Evolutionary conservation across 1,140 invertebrate species (phyloP).

Genomic region (Condylostylus longicornis): DNA sequence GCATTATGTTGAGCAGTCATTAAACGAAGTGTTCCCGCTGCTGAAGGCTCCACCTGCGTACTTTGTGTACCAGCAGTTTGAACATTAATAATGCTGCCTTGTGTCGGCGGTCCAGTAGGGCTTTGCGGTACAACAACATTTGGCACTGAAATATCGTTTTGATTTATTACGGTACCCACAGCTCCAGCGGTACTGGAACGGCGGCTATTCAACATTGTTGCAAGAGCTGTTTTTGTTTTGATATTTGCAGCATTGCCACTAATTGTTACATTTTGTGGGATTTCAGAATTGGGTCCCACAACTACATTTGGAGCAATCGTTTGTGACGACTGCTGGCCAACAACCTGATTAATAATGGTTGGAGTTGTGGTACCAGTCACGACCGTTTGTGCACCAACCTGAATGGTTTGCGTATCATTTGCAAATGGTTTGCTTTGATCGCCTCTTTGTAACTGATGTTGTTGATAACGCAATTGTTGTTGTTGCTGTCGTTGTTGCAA

Average conservation of each 20-base stretch:
- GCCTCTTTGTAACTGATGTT: constrained; percentile 38
- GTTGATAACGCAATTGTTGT: constrained; percentile 37
- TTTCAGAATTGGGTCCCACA: constrained; percentile 18
- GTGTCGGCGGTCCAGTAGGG: constrained; percentile 26
- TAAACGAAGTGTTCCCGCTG: constrained; percentile 53
- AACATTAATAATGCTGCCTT: constrained; percentile 19
- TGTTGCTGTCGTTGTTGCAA: constrained; percentile 26
- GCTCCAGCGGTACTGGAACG: constrained; percentile 26
- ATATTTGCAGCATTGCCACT: constrained; percentile 36
- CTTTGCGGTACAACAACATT: constrained; percentile 33
- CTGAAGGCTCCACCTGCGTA: constrained; percentile 42
- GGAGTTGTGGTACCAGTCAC: constrained; percentile 11
- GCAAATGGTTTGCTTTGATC: constrained; percentile 32
- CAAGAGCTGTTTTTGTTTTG: constrained; percentile 88
- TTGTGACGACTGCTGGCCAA: constrained; percentile 13
- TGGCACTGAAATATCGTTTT: constrained; percentile 14
- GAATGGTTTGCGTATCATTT: constrained; percentile 38
- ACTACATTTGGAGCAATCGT: constrained; percentile 22
- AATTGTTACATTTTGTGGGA: constrained; percentile 12
- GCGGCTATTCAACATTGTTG: constrained; percentile 83
- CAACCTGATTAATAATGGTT: no score
- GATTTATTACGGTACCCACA: constrained; percentile 38
- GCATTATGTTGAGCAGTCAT: constrained; percentile 70
- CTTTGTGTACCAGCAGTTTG: constrained; percentile 19
- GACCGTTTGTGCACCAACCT: constrained; percentile 30